Conservation (phyloP, 2,797 vertebrate genomes). For the Karalla daura region DNA sequence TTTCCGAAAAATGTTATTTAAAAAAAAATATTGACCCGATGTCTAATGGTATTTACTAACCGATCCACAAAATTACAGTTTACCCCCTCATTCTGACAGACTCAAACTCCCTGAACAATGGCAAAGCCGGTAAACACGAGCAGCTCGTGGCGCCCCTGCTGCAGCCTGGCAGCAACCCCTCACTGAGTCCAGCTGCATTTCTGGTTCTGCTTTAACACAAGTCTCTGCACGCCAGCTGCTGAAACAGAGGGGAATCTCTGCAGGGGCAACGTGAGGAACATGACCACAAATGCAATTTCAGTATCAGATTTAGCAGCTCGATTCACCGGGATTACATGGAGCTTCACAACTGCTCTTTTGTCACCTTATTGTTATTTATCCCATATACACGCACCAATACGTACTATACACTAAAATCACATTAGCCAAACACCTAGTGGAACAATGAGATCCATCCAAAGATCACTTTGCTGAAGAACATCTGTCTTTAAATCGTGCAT, state of each 20-base stretch:
- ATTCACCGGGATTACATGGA: background rate
- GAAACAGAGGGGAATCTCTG: constrained; percentile 41
- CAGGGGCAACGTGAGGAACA: constrained; percentile 35
- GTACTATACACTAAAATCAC: no score
- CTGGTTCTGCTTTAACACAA: constrained; percentile 39
- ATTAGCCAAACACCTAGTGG: no score
- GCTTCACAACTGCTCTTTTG: background rate
- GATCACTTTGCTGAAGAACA: background rate
- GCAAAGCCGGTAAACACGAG: constrained; percentile 16
- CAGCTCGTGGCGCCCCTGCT: constrained; percentile 10
- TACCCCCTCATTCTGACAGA: constrained; percentile 11
- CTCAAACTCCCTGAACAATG: background rate
- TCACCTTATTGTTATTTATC: constrained; percentile 14
- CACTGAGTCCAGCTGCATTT: constrained; percentile 48
- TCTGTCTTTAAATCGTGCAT: background rate
- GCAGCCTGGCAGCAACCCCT: constrained; percentile 26
- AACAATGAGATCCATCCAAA: no score
- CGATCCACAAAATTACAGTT: constrained; percentile 15
- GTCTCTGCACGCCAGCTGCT: constrained; percentile 35
- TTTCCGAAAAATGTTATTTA: background rate
- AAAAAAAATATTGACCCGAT: background rate
- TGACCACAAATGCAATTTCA: constrained; percentile 31
- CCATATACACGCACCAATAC: no score
- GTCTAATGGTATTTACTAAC: background rate
- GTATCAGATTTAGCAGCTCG: constrained; percentile 8